Conservation (phyloP, 2,113 vertebrate genomes). For the Zapus hudsonius region DNA sequence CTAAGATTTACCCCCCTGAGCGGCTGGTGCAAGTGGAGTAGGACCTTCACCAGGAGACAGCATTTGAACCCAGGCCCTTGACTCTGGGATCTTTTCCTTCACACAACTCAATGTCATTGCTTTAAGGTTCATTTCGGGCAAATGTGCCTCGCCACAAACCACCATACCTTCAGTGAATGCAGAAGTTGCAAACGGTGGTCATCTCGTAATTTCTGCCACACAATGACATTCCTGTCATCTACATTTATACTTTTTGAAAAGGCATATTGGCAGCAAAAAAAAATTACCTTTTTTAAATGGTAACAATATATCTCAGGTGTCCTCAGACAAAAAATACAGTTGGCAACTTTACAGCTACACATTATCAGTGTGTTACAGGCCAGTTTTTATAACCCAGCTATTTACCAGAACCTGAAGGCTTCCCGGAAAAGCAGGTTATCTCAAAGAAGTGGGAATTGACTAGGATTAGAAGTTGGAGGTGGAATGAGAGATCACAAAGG, state of each 20-base stretch:
- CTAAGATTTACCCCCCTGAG: neutral
- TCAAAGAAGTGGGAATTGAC: neutral
- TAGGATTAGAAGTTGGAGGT: neutral
- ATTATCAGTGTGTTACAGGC: neutral
- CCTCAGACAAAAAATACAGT: conserved; percentile 15
- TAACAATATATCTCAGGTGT: neutral
- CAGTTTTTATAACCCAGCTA: neutral
- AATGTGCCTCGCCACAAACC: neutral
- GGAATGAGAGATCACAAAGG: neutral
- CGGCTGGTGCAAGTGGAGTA: neutral
- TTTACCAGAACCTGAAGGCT: neutral
- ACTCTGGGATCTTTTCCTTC: neutral
- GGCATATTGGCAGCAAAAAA: neutral
- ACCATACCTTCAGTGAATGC: neutral
- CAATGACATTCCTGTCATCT: neutral
- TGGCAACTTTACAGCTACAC: neutral
- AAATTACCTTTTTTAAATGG: no score
- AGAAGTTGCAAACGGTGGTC: neutral
- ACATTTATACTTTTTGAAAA: neutral
- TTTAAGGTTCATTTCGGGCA: neutral
- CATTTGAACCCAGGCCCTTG: neutral
- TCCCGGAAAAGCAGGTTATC: neutral
- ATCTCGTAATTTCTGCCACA: neutral
- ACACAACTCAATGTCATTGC: neutral
- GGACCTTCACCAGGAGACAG: neutral